Evolutionary conservation across 2,113 vertebrate species (phyloP).

Genomic region (Trogon melanurus): DNA sequence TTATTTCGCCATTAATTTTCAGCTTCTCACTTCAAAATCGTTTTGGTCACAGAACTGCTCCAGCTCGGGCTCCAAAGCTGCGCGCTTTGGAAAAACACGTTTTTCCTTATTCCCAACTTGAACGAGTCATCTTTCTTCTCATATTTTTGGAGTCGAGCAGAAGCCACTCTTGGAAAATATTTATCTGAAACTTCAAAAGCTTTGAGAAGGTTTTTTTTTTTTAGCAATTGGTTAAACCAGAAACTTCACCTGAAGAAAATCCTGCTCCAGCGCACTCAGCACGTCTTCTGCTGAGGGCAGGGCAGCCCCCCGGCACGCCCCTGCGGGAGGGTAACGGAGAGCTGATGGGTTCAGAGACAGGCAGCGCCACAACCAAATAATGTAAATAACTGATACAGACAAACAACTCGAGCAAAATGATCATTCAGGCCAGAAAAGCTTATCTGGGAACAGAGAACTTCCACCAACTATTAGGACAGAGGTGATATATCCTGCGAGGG

Average conservation of each 20-base stretch:
- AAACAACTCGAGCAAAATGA: not conserved
- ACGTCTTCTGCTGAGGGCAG: not conserved
- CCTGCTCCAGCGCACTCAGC: not conserved
- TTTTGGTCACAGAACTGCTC: not conserved
- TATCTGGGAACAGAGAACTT: slow-evolving; percentile 45
- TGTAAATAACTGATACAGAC: not conserved
- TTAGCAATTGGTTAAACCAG: not conserved
- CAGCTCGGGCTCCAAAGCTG: not conserved
- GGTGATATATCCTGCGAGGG: not conserved
- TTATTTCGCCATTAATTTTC: not conserved
- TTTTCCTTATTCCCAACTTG: not conserved
- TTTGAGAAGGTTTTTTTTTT: not conserved
- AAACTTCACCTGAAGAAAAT: not conserved
- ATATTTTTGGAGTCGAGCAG: not conserved
- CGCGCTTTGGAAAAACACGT: not conserved
- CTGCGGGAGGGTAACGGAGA: fast-evolving
- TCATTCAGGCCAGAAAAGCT: not conserved
- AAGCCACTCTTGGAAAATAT: not conserved
- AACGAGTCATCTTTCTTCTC: not conserved
- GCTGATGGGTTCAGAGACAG: not conserved
- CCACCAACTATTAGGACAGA: slow-evolving; percentile 15
- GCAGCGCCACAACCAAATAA: not conserved
- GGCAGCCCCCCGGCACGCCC: not conserved
- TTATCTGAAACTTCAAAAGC: not conserved
- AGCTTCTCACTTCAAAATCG: not conserved